Conservation (phyloP, 2,888 invertebrate species). For the Aphodius granarius region DNA sequence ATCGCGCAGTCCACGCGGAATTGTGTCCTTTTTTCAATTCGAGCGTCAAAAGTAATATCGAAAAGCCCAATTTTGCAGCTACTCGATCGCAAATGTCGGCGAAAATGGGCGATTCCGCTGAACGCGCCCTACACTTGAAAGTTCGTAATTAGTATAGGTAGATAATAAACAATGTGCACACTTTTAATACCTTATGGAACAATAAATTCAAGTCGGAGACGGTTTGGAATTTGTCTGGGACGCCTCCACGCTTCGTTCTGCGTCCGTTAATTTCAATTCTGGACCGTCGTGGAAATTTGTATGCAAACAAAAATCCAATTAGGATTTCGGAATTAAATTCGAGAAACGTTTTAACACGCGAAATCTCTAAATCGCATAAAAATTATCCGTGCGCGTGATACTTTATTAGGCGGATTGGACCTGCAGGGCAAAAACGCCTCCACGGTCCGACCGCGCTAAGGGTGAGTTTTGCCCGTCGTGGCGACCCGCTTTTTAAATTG, state of each 20-base stretch:
- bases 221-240: constrained; percentile 23
- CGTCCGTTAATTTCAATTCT: constrained; percentile 47
- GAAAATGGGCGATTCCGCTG: no score
- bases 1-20: no score
- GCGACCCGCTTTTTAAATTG: constrained; percentile 50
- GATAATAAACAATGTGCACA: background rate
- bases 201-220: constrained; percentile 30
- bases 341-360: constrained; percentile 53
- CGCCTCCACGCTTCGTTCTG: constrained; percentile 33
- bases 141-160: no score
- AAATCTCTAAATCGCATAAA: constrained; percentile 55
- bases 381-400: constrained; percentile 55
- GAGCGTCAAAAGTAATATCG: no score
- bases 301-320: constrained; percentile 53
- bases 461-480: constrained; percentile 42
- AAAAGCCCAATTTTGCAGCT: no score
- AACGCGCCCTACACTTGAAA: no score
- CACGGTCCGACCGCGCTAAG: constrained; percentile 40
- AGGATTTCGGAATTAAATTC: constrained; percentile 52
- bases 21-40: no score
- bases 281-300: constrained; percentile 38
- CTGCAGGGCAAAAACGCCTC: constrained; percentile 41
- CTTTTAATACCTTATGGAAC: background rate
- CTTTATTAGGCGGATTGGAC: constrained; percentile 49
- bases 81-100: no score